Percentiles rank a stretch among this genome's conserved stretches.
These are phyloP conservation scores for Macropus fuliginosus DNA, from an alignment of 2,797 vertebrate species.

Conservation along the genomic window DNA sequence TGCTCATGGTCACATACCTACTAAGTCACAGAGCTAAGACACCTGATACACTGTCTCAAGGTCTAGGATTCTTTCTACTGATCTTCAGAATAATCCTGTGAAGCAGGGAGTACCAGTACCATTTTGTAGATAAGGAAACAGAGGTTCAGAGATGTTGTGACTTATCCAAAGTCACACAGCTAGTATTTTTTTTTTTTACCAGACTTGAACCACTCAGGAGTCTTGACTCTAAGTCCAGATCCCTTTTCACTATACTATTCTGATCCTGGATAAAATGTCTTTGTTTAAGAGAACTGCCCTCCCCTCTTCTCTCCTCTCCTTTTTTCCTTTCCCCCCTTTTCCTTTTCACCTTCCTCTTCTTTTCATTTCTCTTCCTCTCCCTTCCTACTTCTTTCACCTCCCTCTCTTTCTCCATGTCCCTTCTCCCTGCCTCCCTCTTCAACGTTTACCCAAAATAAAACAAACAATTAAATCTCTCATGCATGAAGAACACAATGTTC, in stretches of 20 bases:
- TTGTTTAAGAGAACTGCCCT: neutral
- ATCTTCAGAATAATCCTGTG: neutral
- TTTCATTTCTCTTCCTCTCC: neutral
- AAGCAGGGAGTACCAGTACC: neutral
- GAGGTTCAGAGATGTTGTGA: neutral
- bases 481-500: neutral
- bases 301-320: neutral
- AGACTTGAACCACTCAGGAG: neutral
- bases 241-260: neutral
- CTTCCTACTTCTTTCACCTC: neutral
- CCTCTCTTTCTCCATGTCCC: neutral
- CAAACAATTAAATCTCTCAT: neutral
- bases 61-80: neutral
- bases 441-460: neutral
- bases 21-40: neutral
- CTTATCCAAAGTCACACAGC: neutral
- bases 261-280: neutral
- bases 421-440: neutral
- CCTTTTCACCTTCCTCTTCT: neutral
- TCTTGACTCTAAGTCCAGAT: neutral
- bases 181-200: neutral
- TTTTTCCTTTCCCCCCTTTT: too few species aligned
- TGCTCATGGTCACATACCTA: neutral
- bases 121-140: neutral
- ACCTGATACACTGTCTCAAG: neutral